Evolutionary conservation across 2,113 vertebrate genomes (phyloP), one percentile per base, ranked within the genome.

Genomic region (Triplophysa dalaica): DNA sequence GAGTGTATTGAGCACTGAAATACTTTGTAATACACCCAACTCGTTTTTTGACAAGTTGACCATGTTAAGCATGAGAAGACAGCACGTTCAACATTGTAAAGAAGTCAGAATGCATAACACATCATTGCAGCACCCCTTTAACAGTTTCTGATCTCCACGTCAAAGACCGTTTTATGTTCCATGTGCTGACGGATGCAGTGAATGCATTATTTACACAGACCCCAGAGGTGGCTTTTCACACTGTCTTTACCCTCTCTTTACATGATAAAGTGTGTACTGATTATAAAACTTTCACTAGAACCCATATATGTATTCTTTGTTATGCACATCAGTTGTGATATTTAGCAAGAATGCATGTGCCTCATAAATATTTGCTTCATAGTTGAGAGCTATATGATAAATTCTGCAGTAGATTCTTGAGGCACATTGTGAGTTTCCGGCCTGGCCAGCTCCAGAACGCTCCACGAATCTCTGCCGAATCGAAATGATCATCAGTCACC

Each of bases 171-270:
- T 38, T 38, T n/a, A n/a, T n/a, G n/a, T n/a, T n/a, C n/a, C n/a
- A 21, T 68, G 62, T 74, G 58, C 65, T 65, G 60, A 19, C 61
- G 64, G 52, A 52, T 68, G 29, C 33, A 41, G 45, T 24, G 54
- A 22, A 80, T 80, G 56, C 17, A 77, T 80, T 82, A 82, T 80
- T 77, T 56, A 75, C 14, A 67, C 62, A 66, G 26, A 19, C 10
- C 70, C 70, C 41, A 17, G 60, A 50, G 75, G 22, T 82, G 17
- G 60, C 14, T 73, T 67, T 60, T 62, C 64, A 8, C 52, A 17
- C 17, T 14, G 58, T 29, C 50, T 16, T 41, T 38, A 62, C 73
- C 54, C 61, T 78, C 48, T 50, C 17, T 52, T 56, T 24, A 22
- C 29, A 80, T 82, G 60, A 58, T 17, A n/a, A 14, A 60, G 11